Evolutionary conservation across 2,113 vertebrate species (phyloP).

Genomic region (Lasiurus borealis): DNA sequence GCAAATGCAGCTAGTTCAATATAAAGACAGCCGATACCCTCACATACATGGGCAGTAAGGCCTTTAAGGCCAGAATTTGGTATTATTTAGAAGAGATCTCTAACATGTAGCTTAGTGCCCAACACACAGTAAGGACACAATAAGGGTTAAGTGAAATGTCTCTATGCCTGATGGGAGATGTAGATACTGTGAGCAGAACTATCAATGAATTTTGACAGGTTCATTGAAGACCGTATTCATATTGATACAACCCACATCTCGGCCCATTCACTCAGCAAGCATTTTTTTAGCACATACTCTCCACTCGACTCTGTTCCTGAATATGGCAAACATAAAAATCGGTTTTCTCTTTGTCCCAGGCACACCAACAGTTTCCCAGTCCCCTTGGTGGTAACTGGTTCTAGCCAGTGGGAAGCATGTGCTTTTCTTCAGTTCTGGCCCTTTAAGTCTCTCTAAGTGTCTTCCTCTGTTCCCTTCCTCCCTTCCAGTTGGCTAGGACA

Average conservation of each 20-base stretch:
- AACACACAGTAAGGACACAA: background rate
- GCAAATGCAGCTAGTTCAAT: background rate
- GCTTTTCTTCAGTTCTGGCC: background rate
- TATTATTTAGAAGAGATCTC: background rate
- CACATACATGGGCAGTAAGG: fast-evolving
- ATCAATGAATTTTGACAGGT: background rate
- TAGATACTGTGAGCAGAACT: background rate
- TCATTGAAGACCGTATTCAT: background rate
- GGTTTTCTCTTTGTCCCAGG: background rate
- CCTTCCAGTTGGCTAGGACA: background rate
- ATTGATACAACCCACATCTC: background rate
- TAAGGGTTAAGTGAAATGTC: background rate
- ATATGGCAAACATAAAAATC: background rate
- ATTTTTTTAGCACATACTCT: background rate
- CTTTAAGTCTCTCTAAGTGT: no score
- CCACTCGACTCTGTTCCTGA: background rate
- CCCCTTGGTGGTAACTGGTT: background rate
- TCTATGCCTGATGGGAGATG: background rate
- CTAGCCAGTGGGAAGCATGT: fast-evolving
- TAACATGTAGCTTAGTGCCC: fast-evolving
- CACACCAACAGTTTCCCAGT: fast-evolving
- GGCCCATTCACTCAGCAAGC: background rate
- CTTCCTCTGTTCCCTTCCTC: background rate
- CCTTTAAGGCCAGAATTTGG: background rate
- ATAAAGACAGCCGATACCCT: fast-evolving